phyloP scores from a whole-genome alignment of 2,888 invertebrate species.

The Vannuccia rotundouncinata region DNA sequence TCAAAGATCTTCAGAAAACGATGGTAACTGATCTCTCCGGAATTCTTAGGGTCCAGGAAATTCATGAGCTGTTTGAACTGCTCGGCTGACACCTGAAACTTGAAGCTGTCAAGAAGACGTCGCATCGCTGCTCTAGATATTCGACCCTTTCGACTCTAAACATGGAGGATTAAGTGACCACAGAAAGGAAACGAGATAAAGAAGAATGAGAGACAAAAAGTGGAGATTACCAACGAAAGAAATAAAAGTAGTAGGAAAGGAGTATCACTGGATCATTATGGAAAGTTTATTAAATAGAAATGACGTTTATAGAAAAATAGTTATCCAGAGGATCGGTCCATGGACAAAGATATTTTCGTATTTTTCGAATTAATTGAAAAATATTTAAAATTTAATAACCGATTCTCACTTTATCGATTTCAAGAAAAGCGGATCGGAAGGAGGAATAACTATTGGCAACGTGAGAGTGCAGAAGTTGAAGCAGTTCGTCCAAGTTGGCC shows the following conservation, averaged over 20 bases:
- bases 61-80: conserved; percentile 50
- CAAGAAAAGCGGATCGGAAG: conserved; percentile 50
- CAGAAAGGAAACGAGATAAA: too few relatives aligned
- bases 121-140: conserved; percentile 49
- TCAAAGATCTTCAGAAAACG: conserved; percentile 52
- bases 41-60: conserved; percentile 48
- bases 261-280: too few relatives aligned
- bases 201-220: too few relatives aligned
- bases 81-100: conserved; percentile 46
- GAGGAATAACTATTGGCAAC: conserved; percentile 48
- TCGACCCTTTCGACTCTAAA: conserved; percentile 49
- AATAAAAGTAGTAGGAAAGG: too few relatives aligned
- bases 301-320: too few relatives aligned
- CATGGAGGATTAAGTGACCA: background rate
- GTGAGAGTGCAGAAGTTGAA: conserved; percentile 49
- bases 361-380: too few relatives aligned
- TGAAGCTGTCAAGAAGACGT: conserved; percentile 49
- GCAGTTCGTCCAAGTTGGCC: conserved; percentile 46
- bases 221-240: too few relatives aligned
- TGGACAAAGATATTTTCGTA: too few relatives aligned
- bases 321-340: too few relatives aligned
- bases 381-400: too few relatives aligned
- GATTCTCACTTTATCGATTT: conserved; percentile 52
- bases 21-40: conserved; percentile 50
- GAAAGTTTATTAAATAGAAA: too few relatives aligned